These are phyloP conservation scores for Myoxocephalus aenaeus DNA, from an alignment of 2,797 vertebrate genomes.

Conservation along the genomic window DNA sequence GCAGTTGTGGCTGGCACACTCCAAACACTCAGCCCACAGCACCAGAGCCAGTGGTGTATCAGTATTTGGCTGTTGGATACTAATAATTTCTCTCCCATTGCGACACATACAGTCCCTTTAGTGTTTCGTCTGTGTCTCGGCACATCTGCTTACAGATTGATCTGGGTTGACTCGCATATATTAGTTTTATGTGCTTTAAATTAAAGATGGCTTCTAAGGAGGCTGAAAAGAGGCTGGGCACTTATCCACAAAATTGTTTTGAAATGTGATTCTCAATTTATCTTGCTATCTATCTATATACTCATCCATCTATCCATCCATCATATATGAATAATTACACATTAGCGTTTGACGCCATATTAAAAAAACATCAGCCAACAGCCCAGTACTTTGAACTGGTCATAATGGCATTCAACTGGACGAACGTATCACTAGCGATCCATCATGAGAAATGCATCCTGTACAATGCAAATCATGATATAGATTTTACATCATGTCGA, in stretches of 20 bases:
- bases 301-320: background rate
- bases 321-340: background rate
- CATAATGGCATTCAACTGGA: background rate
- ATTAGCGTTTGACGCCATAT: background rate
- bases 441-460: background rate
- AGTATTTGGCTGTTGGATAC: slow-evolving; percentile 52
- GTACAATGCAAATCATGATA: background rate
- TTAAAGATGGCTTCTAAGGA: slow-evolving; percentile 39
- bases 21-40: slow-evolving; percentile 22
- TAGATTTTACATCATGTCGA: background rate
- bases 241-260: background rate
- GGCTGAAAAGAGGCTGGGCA: background rate
- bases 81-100: slow-evolving; percentile 55
- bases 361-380: background rate
- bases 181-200: slow-evolving; percentile 42
- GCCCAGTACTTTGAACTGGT: background rate
- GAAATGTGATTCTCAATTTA: background rate
- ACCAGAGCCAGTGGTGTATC: slow-evolving; percentile 47
- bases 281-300: slow-evolving; percentile 6
- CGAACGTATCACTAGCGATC: background rate
- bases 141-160: slow-evolving; percentile 56
- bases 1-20: slow-evolving; percentile 38
- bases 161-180: slow-evolving; percentile 34
- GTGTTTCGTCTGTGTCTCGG: slow-evolving; percentile 51
- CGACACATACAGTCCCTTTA: slow-evolving; percentile 46